phyloP scores from a whole-genome alignment of 2,888 invertebrate genomes.

The Ormyrus rosae region DNA sequence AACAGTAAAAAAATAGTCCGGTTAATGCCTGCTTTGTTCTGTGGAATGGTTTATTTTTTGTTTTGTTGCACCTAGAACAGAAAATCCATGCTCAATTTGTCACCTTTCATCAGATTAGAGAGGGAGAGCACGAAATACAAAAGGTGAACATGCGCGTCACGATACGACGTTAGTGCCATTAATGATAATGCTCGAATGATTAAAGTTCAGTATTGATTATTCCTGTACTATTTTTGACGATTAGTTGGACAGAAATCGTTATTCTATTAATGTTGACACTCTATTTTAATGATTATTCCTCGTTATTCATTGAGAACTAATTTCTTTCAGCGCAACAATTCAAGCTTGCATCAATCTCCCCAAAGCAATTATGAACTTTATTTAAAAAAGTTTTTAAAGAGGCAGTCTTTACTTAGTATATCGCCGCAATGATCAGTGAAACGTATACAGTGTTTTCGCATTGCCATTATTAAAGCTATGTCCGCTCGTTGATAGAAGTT shows the following conservation, averaged over 20 bases:
- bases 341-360: too few species aligned
- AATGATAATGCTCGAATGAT: conserved; percentile 24
- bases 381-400: too few species aligned
- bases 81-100: conserved; percentile 20
- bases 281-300: not conserved
- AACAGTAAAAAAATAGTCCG: conserved; percentile 67
- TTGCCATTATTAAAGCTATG: conserved; percentile 15
- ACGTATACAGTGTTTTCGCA: not conserved
- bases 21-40: conserved; percentile 20
- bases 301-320: too few species aligned
- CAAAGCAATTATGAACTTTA: too few species aligned
- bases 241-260: conserved; percentile 23
- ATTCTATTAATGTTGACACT: conserved; percentile 42
- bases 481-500: not conserved
- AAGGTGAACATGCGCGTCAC: not conserved
- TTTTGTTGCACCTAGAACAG: not conserved
- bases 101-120: not conserved
- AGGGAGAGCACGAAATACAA: not conserved
- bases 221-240: conserved; percentile 37
- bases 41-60: not conserved
- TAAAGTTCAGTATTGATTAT: conserved; percentile 38
- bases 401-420: too few species aligned
- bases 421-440: too few species aligned
- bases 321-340: too few species aligned
- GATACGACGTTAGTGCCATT: conserved; percentile 22